Evolutionary conservation across 2,113 vertebrate genomes (phyloP).

Genomic region (Pogonocichla stellata): DNA sequence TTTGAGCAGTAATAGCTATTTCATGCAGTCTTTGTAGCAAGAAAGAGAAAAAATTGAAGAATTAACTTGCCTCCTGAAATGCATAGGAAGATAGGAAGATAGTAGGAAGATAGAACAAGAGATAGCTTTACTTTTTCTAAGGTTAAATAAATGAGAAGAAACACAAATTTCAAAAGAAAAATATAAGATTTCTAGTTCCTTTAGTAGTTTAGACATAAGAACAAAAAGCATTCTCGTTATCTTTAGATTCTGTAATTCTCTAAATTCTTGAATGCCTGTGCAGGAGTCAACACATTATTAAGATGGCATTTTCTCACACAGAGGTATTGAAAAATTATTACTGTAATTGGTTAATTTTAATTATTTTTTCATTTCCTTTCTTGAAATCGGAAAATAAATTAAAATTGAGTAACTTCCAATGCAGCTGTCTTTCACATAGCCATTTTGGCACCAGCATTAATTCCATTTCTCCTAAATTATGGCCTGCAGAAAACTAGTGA

Average conservation of each 20-base stretch:
- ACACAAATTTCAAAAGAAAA: neutral
- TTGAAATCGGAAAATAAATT: conserved; percentile 69
- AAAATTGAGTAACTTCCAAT: conserved; percentile 35
- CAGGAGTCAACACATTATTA: neutral
- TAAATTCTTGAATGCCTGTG: neutral
- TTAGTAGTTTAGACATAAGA: neutral
- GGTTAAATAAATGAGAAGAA: neutral
- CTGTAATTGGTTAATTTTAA: neutral
- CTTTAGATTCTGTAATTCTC: neutral
- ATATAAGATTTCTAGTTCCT: neutral
- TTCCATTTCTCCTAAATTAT: conserved; percentile 22
- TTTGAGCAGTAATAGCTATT: neutral
- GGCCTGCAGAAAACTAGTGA: conserved; percentile 21
- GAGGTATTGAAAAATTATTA: neutral
- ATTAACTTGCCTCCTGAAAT: neutral
- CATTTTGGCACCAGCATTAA: conserved; percentile 50
- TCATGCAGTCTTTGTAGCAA: neutral
- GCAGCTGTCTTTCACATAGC: conserved; percentile 64
- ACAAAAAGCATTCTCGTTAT: neutral
- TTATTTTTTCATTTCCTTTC: conserved; percentile 39
- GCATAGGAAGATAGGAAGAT: neutral
- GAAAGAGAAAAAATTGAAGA: neutral
- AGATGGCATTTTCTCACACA: neutral
- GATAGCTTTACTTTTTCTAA: neutral
- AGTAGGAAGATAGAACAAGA: neutral